Base-by-base conservation (phyloP, 2,113 vertebrate species). In the Clupea harengus region DNA sequence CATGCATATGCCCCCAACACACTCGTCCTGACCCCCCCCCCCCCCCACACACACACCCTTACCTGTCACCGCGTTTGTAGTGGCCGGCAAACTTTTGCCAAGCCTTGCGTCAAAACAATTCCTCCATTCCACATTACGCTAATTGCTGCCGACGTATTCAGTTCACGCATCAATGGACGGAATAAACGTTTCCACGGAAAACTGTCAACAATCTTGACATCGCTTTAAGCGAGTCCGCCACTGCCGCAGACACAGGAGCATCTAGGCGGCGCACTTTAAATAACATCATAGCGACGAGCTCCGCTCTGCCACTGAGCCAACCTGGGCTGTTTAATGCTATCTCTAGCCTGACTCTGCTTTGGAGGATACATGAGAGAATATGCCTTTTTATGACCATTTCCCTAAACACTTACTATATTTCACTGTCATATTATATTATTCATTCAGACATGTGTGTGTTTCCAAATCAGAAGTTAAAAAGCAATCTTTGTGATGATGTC, bases 131-230 rank as follows among this genome's bases (percentile, higher is more conserved):
- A 52, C 86, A 87, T 90, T 88, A 90, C 89, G 81, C 87, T 92
- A 92, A 93, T 91, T 90, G 90, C 88, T 28, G 18, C 44, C 72
- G 92, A 93, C 92, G 89, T 87, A 92, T 93, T 93, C 85, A 91
- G 92, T 89, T 86, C 91, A 92, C 83, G 89, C 88, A 91, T 90
- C 89, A 85, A 89, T 81, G 75, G 86, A 64, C 10, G 85, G 81
- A 84, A 18, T 88, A 83, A 88, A 89, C 85, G 86, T 92, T 91
- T 89, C 88, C 82, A 85, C 86, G 85, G 85, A 81, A 90, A 89
- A 88, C 90, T 90, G 90, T 84, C 89, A 93, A 86, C 88, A 86
- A 88, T 91, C 88, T 90, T 92, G 92, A 93, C 91, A 88, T 92
- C 88, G 89, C 91, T 91, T 84, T 88, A 45, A 91, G 93, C 91